Percentiles rank a stretch among this genome's conserved stretches.
These are phyloP conservation scores for Sitodiplosis mosellana DNA, from an alignment of 1,140 invertebrate species.

Conservation along the genomic window DNA sequence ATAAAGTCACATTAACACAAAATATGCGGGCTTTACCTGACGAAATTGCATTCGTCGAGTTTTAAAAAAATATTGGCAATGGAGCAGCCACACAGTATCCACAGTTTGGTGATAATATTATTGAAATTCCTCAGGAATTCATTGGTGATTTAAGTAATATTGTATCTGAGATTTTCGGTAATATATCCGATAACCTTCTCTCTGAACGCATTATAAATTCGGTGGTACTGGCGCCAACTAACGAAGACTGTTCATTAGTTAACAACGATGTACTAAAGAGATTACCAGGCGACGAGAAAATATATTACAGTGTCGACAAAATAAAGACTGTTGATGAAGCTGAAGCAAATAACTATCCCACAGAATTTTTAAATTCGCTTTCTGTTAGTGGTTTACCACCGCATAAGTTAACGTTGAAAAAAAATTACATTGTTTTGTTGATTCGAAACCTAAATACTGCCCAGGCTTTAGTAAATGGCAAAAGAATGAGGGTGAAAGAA, in stretches of 20 bases:
- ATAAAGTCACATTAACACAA: background rate
- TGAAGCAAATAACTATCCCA: background rate
- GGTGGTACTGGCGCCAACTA: background rate
- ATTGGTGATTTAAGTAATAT: background rate
- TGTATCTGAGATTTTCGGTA: background rate
- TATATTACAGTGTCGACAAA: background rate
- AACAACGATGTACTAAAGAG: background rate
- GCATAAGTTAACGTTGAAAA: background rate
- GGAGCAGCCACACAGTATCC: background rate
- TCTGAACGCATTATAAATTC: background rate
- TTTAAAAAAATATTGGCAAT: background rate
- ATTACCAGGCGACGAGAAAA: background rate
- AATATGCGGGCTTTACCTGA: background rate
- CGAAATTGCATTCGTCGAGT: background rate
- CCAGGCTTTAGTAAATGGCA: constrained; percentile 1
- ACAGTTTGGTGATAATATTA: background rate
- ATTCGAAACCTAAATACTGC: background rate
- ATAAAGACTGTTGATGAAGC: background rate
- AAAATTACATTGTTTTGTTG: background rate
- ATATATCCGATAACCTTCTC: background rate
- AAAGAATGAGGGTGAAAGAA: background rate
- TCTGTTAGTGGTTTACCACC: background rate
- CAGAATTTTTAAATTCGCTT: background rate
- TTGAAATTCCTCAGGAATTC: background rate
- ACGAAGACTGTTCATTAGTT: background rate